These are phyloP conservation scores for Micrasema longulum DNA, from an alignment of 1,140 invertebrate genomes.

Conservation along the genomic window DNA sequence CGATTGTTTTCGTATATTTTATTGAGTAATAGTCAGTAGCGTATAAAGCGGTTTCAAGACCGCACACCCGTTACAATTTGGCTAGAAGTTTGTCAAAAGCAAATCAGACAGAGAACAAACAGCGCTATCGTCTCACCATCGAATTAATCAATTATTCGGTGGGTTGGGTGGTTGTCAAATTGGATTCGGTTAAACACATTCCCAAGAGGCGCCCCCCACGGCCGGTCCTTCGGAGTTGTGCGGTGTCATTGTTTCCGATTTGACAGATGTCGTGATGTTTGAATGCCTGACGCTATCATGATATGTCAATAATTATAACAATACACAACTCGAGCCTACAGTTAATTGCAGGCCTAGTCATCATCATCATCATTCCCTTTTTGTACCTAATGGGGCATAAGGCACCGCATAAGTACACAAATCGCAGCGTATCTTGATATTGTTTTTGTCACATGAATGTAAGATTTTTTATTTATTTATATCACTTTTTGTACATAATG, in stretches of 20 bases:
- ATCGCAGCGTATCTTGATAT: too few relatives aligned
- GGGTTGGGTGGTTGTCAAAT: slow-evolving; percentile 42
- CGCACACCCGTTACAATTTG: neutral
- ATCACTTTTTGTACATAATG: too few relatives aligned
- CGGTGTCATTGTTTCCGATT: slow-evolving; percentile 43
- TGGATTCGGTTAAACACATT: slow-evolving; percentile 41
- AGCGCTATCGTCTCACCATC: slow-evolving; percentile 21
- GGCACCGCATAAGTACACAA: too few relatives aligned
- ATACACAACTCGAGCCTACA: slow-evolving; percentile 4
- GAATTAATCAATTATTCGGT: slow-evolving; percentile 43
- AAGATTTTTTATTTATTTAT: too few relatives aligned
- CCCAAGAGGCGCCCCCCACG: slow-evolving; percentile 24
- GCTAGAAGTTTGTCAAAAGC: neutral
- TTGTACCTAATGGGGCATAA: too few relatives aligned
- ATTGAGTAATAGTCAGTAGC: too few relatives aligned
- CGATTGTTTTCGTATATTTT: too few relatives aligned
- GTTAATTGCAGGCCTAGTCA: slow-evolving; percentile 1
- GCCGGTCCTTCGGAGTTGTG: slow-evolving; percentile 4
- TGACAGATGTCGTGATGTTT: slow-evolving; percentile 41
- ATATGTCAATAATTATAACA: slow-evolving; percentile 44
- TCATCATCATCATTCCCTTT: too few relatives aligned
- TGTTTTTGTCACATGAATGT: too few relatives aligned
- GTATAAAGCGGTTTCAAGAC: too few relatives aligned
- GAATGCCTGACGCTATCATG: slow-evolving; percentile 35
- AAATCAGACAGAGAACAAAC: slow-evolving; percentile 11